phyloP scores from a whole-genome alignment of 2,797 vertebrate species.

The Pangasius krempfi region DNA sequence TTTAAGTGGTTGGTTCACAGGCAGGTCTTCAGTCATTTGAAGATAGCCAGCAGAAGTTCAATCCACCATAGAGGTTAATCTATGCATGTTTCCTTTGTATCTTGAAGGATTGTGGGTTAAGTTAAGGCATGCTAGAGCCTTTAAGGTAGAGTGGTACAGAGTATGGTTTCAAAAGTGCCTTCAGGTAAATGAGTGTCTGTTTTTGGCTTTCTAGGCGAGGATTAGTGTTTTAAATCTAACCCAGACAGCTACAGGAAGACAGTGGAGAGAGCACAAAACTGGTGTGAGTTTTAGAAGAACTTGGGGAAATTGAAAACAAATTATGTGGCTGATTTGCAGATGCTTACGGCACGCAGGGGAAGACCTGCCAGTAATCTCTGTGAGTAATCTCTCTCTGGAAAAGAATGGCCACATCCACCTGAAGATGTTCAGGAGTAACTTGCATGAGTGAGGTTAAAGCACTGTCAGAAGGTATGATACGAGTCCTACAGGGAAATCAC shows the following conservation, averaged over 20 bases:
- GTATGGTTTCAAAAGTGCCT: background rate
- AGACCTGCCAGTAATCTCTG: background rate
- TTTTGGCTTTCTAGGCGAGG: no score
- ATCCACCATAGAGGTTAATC: background rate
- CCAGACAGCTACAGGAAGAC: background rate
- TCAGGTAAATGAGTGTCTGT: background rate
- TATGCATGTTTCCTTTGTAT: background rate
- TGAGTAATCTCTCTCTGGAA: background rate
- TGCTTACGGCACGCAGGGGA: background rate
- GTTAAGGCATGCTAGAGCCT: background rate
- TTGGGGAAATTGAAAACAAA: background rate
- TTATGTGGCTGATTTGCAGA: no score
- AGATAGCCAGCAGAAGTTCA: background rate
- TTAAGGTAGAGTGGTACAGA: background rate
- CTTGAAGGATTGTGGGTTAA: background rate
- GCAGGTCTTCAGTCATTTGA: background rate
- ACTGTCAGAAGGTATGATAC: background rate
- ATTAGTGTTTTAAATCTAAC: no score
- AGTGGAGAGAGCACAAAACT: background rate
- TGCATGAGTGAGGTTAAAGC: background rate
- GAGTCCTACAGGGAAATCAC: background rate
- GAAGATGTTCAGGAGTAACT: background rate
- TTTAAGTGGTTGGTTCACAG: background rate
- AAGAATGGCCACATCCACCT: background rate
- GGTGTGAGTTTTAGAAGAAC: background rate